These are phyloP conservation scores for Distichodus sexfasciatus DNA, from an alignment of 2,797 vertebrate genomes.

Conservation along the genomic window DNA sequence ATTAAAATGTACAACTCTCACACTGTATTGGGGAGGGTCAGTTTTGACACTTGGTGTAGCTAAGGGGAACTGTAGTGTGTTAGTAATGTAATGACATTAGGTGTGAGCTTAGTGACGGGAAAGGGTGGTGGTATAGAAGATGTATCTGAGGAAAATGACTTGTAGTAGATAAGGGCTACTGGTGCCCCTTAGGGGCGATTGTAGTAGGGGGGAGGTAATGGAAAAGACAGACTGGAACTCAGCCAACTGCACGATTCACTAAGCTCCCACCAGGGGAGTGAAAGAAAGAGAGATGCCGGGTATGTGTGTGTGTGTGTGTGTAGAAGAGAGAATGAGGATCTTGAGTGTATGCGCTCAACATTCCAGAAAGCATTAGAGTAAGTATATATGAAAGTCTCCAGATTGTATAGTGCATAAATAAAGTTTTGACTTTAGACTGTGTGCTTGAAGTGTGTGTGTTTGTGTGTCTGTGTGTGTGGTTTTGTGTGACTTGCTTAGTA, in stretches of 20 bases:
- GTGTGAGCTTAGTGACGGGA: constrained; percentile 31
- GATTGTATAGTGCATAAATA: constrained; percentile 1
- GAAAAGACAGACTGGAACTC: constrained; percentile 48
- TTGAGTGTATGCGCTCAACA: neutral
- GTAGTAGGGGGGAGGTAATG: constrained; percentile 30
- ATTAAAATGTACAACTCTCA: too few species aligned
- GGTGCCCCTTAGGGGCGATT: constrained; percentile 41
- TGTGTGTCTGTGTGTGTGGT: constrained; percentile 22
- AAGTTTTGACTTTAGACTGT: neutral
- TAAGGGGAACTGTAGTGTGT: neutral
- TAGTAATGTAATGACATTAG: constrained; percentile 30
- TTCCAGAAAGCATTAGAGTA: constrained; percentile 14
- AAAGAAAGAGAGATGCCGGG: constrained; percentile 32
- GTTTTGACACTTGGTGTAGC: neutral
- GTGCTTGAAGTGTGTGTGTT: constrained; percentile 5
- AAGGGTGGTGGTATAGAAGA: constrained; percentile 37
- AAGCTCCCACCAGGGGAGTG: constrained; percentile 50
- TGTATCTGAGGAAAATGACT: constrained; percentile 40
- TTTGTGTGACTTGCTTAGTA: constrained; percentile 20
- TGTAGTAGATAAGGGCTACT: constrained; percentile 53
- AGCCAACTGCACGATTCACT: constrained; percentile 54
- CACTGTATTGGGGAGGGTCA: neutral
- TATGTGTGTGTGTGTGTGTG: constrained; percentile 35
- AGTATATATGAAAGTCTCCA: constrained; percentile 15
- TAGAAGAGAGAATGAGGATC: neutral